Evolutionary conservation across 2,797 vertebrate genomes (phyloP).

Genomic region (Esox lucius): DNA sequence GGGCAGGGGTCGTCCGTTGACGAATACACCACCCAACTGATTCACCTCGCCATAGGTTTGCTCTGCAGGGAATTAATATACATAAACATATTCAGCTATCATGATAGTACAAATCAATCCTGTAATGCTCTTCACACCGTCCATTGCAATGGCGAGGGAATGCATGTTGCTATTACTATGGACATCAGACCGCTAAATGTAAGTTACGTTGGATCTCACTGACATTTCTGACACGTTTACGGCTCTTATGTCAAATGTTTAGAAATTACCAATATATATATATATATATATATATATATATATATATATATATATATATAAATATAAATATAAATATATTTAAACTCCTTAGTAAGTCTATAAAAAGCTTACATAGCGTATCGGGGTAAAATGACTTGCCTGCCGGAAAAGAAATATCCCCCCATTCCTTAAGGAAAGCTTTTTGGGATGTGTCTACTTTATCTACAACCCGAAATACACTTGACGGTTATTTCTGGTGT

Average conservation of each 20-base stretch:
- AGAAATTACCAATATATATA: not conserved
- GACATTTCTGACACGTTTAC: not conserved
- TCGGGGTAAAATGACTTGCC: not conserved
- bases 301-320: no score
- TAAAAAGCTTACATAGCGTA: not conserved
- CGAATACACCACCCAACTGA: constrained; percentile 96
- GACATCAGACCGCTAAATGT: constrained; percentile 17
- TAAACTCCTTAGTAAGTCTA: no score
- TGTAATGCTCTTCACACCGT: constrained; percentile 3
- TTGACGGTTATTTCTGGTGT: constrained; percentile 47
- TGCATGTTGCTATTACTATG: constrained; percentile 17
- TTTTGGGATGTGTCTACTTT: not conserved
- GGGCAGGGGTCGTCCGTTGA: constrained; percentile 94
- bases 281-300: no score
- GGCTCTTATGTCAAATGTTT: not conserved
- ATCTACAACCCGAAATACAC: constrained; percentile 28
- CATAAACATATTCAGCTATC: not conserved
- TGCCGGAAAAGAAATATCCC: not conserved
- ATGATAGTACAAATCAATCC: constrained; percentile 9
- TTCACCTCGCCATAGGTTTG: constrained; percentile 99
- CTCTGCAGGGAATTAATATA: constrained; percentile 70
- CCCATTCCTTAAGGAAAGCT: not conserved
- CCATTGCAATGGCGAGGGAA: constrained; percentile 59
- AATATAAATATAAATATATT: no score
- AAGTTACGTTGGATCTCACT: not conserved